phyloP scores from a whole-genome alignment of 2,797 vertebrate genomes.

The Myiotriccus ornatus region DNA sequence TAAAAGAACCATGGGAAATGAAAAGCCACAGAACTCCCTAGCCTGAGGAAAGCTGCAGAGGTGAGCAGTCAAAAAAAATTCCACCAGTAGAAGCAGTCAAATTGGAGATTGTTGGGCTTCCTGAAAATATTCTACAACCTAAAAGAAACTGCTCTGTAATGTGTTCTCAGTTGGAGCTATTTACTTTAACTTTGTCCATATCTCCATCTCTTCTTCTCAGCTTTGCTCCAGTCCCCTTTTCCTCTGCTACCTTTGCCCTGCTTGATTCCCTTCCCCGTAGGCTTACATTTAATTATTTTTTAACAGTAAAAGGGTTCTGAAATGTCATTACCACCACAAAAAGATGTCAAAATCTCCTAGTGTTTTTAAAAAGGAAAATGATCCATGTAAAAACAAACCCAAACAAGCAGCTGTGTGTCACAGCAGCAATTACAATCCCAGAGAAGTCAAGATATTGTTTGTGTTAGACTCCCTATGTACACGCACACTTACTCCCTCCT shows the following conservation, averaged over 20 bases:
- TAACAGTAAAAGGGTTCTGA: not conserved
- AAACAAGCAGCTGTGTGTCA: not conserved
- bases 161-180: not conserved
- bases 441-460: not conserved
- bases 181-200: not conserved
- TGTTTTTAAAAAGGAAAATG: not conserved
- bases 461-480: not conserved
- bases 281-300: not conserved
- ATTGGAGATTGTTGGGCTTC: not conserved
- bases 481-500: not conserved
- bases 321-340: not conserved
- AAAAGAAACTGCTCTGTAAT: not conserved
- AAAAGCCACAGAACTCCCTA: conserved; percentile 58
- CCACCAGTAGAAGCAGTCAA: conserved; percentile 3
- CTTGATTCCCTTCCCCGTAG: not conserved
- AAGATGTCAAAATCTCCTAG: not conserved
- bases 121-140: not conserved
- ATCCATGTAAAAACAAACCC: not conserved
- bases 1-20: conserved; percentile 40
- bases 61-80: conserved; percentile 36
- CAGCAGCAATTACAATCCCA: not conserved
- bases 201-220: not conserved
- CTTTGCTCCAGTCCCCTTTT: not conserved
- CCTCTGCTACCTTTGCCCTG: not conserved
- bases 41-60: conserved; percentile 40